Percentiles rank a stretch among this genome's conserved stretches.
Conservation (phyloP, 2,888 invertebrate genomes). For the Baronia brevicornis region DNA sequence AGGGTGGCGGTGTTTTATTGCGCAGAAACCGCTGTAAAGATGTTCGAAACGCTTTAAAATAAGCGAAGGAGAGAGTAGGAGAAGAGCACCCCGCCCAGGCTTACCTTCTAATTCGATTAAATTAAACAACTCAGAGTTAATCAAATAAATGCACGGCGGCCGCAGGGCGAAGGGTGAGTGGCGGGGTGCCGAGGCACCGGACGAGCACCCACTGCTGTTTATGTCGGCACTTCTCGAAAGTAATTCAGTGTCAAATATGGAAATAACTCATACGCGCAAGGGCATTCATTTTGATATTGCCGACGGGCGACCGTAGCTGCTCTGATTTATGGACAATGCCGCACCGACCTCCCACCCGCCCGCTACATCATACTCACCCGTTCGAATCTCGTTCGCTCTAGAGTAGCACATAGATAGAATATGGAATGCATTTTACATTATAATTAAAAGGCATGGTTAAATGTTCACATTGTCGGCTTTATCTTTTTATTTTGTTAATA, state of each 20-base stretch:
- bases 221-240: conserved; percentile 75
- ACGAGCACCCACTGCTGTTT: conserved; percentile 48
- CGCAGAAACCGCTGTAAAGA: conserved; percentile 74
- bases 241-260: conserved; percentile 76
- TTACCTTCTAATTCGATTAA: conserved; percentile 74
- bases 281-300: conserved; percentile 74
- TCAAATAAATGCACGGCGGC: conserved; percentile 74
- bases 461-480: too few relatives aligned
- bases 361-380: not conserved
- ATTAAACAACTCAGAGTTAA: conserved; percentile 76
- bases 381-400: not conserved
- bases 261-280: conserved; percentile 72
- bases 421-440: conserved; percentile 14
- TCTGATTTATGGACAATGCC: conserved; percentile 57
- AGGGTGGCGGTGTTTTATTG: conserved; percentile 72
- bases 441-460: too few relatives aligned
- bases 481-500: too few relatives aligned
- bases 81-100: conserved; percentile 36
- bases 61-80: conserved; percentile 51
- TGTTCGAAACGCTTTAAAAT: conserved; percentile 72
- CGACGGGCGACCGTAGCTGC: conserved; percentile 60
- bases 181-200: conserved; percentile 25
- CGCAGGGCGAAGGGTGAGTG: conserved; percentile 41
- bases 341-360: conserved; percentile 29
- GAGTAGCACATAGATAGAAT: not conserved